Conservation (phyloP, 2,888 invertebrate genomes). For the Stenolophus ochropezus region DNA sequence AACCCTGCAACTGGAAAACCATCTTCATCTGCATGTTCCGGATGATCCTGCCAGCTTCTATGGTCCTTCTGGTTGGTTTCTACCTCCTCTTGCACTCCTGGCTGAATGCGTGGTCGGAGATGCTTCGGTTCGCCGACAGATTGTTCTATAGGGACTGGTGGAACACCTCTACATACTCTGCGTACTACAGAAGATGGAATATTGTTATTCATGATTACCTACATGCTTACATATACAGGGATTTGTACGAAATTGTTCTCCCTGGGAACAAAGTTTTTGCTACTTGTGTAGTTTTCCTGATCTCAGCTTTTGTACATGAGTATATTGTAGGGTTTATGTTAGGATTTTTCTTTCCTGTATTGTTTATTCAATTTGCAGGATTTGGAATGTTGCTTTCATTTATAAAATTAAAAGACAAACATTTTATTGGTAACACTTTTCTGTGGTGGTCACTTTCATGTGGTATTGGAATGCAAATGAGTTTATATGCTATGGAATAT, state of each 20-base stretch:
- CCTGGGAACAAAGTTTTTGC: constrained; percentile 73
- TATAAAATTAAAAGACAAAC: constrained; percentile 72
- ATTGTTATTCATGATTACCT: constrained; percentile 96
- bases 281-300: constrained; percentile 81
- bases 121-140: constrained; percentile 90
- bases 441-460: constrained; percentile 88
- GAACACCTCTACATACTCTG: constrained; percentile 87
- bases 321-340: constrained; percentile 86
- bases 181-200: constrained; percentile 95
- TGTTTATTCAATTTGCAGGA: constrained; percentile 85
- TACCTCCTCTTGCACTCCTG: constrained; percentile 84
- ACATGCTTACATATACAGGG: constrained; percentile 73
- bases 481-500: constrained; percentile 90
- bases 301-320: constrained; percentile 93
- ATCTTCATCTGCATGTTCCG: constrained; percentile 34
- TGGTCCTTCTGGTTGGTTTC: constrained; percentile 58
- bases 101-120: constrained; percentile 93
- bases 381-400: constrained; percentile 78
- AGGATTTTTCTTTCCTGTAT: constrained; percentile 91
- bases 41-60: constrained; percentile 66
- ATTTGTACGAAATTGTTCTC: constrained; percentile 84
- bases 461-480: constrained; percentile 86
- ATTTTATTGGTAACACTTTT: constrained; percentile 81
- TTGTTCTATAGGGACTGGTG: constrained; percentile 96
- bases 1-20: constrained; percentile 60